phyloP scores from a whole-genome alignment of 2,888 invertebrate species.

The Didymodactylos carnosus region DNA sequence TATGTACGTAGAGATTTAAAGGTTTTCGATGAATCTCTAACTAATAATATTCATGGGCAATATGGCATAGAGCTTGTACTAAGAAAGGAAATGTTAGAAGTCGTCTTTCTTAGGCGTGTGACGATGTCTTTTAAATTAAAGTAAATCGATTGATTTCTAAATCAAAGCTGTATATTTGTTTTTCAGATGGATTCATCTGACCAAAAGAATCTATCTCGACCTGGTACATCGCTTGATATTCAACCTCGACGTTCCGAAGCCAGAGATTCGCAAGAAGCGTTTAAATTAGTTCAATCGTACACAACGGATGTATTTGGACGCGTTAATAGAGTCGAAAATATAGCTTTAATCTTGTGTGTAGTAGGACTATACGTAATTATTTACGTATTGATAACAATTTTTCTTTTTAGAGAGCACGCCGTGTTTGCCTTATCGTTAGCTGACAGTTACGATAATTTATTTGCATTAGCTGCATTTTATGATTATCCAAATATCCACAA shows the following conservation, averaged over 20 bases:
- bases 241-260: conserved; percentile 5
- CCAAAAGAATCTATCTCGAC: too few species aligned
- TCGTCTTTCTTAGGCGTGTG: too few species aligned
- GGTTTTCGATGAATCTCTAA: too few species aligned
- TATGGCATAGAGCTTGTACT: too few species aligned
- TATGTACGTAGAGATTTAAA: too few species aligned
- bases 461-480: conserved; percentile 8
- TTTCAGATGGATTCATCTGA: too few species aligned
- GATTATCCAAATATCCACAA: conserved; percentile 11
- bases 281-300: neutral
- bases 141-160: too few species aligned
- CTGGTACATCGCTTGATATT: neutral
- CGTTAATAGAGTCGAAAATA: neutral
- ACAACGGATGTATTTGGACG: conserved; percentile 7
- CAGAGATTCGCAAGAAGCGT: neutral
- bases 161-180: too few species aligned
- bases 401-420: conserved; percentile 1
- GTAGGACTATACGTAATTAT: neutral
- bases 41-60: too few species aligned
- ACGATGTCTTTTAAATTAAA: too few species aligned
- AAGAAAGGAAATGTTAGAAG: too few species aligned
- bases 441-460: neutral
- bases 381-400: neutral
- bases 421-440: conserved; percentile 8
- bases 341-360: neutral